These are phyloP conservation scores for Phania funesta DNA, from an alignment of 2,888 invertebrate genomes.

Conservation along the genomic window DNA sequence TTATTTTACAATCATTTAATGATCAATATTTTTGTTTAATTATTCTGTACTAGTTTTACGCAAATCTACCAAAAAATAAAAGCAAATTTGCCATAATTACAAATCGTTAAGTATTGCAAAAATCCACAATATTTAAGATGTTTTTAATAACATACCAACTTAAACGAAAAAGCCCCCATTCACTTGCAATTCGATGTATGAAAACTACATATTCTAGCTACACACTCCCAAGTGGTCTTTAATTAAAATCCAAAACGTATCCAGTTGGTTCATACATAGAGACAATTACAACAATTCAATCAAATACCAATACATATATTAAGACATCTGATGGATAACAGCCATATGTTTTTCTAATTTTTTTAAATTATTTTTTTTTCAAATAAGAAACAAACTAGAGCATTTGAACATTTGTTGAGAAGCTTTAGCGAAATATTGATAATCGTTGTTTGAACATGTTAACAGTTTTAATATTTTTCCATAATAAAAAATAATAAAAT, in stretches of 20 bases:
- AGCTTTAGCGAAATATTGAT: constrained; percentile 51
- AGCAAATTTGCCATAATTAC: constrained; percentile 40
- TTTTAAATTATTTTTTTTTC: neutral
- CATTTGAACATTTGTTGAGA: constrained; percentile 40
- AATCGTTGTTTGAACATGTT: constrained; percentile 38
- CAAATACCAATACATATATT: constrained; percentile 32
- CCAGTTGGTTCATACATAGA: constrained; percentile 6
- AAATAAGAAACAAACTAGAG: constrained; percentile 29
- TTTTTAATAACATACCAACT: constrained; percentile 14
- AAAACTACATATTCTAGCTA: constrained; percentile 32
- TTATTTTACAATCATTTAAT: constrained; percentile 37
- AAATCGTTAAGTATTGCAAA: constrained; percentile 52
- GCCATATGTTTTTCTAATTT: constrained; percentile 13
- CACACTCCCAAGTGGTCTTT: constrained; percentile 46
- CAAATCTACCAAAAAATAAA: constrained; percentile 45
- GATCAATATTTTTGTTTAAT: constrained; percentile 26
- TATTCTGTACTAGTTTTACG: constrained; percentile 47
- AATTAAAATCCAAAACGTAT: constrained; percentile 13
- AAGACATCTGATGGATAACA: constrained; percentile 38
- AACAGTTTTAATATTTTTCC: constrained; percentile 37
- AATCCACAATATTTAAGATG: constrained; percentile 36
- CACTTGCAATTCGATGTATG: constrained; percentile 12
- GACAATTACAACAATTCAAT: constrained; percentile 38
- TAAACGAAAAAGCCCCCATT: constrained; percentile 12
- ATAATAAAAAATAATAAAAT: neutral